These are phyloP conservation scores for Tipula lateralis DNA, from an alignment of 2,888 invertebrate species.

Conservation along the genomic window DNA sequence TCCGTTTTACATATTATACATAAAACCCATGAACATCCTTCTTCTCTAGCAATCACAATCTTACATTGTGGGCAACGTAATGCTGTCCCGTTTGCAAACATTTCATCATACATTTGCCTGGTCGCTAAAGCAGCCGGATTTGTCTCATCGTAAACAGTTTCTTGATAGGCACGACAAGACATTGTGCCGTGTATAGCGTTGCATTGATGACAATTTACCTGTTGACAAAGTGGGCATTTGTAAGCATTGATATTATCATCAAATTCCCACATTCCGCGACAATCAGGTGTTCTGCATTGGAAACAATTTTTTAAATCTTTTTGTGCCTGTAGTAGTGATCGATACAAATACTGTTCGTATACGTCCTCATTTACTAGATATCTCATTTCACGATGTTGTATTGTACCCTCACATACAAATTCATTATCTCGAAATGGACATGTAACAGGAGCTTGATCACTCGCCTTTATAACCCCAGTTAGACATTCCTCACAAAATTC, in stretches of 20 bases:
- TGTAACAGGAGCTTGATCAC: neutral
- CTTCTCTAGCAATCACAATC: slow-evolving; percentile 74
- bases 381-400: slow-evolving; percentile 30
- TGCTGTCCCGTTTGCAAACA: neutral
- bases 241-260: neutral
- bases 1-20: slow-evolving; percentile 89
- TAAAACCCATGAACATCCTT: slow-evolving; percentile 88
- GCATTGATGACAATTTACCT: slow-evolving; percentile 28
- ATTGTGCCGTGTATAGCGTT: neutral
- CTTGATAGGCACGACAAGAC: neutral
- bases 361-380: neutral
- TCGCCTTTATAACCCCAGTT: neutral
- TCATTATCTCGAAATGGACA: slow-evolving; percentile 26
- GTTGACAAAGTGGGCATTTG: neutral
- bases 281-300: slow-evolving; percentile 31
- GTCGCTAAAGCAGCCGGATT: neutral
- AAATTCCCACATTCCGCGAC: slow-evolving; percentile 26
- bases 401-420: neutral
- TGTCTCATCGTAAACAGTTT: neutral
- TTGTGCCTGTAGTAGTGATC: slow-evolving; percentile 29
- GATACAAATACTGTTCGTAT: neutral
- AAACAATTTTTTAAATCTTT: neutral
- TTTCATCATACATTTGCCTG: neutral
- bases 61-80: slow-evolving; percentile 12
- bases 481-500: slow-evolving; percentile 30